A percentile compares a stretch with the other conserved stretches of the same genome.
Conservation (phyloP, 2,113 vertebrate genomes). For the Lophochroa leadbeateri region DNA sequence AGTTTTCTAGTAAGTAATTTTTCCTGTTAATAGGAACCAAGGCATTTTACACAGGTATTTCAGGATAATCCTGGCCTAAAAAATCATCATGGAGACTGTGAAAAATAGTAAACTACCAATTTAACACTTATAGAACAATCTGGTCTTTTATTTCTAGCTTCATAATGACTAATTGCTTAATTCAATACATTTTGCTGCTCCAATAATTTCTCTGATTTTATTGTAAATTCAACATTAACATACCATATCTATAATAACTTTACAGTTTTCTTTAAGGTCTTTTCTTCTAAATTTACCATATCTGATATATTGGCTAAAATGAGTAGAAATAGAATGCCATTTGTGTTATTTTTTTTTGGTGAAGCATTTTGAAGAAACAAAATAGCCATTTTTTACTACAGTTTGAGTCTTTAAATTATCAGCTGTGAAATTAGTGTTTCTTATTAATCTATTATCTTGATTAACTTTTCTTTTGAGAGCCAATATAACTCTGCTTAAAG, state of each 20-base stretch:
- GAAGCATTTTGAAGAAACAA: neutral
- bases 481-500: neutral
- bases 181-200: neutral
- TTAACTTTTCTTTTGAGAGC: neutral
- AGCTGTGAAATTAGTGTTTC: neutral
- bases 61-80: too few relatives aligned
- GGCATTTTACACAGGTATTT: too few relatives aligned
- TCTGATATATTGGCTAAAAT: neutral
- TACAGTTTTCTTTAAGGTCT: neutral
- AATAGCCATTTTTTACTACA: neutral
- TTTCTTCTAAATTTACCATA: neutral
- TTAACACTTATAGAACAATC: neutral
- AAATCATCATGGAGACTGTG: neutral
- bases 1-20: too few relatives aligned
- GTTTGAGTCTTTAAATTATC: neutral
- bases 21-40: too few relatives aligned
- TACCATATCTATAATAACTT: neutral
- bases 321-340: neutral
- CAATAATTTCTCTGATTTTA: constrained; percentile 1
- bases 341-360: neutral
- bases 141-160: neutral
- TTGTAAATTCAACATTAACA: neutral
- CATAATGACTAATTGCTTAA: constrained; percentile 8
- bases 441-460: neutral
- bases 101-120: neutral